Evolutionary conservation across 2,113 vertebrate genomes (phyloP).

Genomic region (Myrmophylax atrothorax): DNA sequence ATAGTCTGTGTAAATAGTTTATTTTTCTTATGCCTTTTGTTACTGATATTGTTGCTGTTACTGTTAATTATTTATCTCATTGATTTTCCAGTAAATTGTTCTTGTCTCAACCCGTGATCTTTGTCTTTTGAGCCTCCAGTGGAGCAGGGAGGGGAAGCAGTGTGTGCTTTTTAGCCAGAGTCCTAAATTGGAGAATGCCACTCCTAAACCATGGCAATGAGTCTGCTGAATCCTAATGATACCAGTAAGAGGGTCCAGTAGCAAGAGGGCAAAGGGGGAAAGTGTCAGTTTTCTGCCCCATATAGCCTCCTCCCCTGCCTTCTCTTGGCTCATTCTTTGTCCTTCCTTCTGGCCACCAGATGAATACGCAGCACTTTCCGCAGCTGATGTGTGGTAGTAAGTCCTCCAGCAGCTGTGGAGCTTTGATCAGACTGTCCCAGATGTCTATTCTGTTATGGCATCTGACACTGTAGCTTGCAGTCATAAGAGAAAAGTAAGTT

Average conservation of each 20-base stretch:
- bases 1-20: background rate
- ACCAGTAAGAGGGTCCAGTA: background rate
- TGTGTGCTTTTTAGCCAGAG: background rate
- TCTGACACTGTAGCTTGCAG: background rate
- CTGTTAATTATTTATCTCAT: background rate
- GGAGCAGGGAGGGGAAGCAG: background rate
- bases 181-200: background rate
- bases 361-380: background rate
- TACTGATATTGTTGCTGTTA: background rate
- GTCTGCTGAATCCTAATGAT: background rate
- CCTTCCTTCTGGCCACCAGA: background rate
- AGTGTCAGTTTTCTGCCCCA: background rate
- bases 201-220: background rate
- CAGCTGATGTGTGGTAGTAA: background rate
- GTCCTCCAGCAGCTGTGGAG: constrained; percentile 35
- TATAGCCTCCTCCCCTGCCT: background rate
- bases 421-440: background rate
- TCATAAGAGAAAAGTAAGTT: background rate
- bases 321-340: background rate
- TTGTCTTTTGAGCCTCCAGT: background rate
- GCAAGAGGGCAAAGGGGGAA: background rate
- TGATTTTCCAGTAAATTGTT: background rate
- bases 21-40: background rate
- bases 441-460: background rate
- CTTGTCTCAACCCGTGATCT: background rate